Conservation (phyloP, 2,888 invertebrate species). For the Toxonevra muliebris region DNA sequence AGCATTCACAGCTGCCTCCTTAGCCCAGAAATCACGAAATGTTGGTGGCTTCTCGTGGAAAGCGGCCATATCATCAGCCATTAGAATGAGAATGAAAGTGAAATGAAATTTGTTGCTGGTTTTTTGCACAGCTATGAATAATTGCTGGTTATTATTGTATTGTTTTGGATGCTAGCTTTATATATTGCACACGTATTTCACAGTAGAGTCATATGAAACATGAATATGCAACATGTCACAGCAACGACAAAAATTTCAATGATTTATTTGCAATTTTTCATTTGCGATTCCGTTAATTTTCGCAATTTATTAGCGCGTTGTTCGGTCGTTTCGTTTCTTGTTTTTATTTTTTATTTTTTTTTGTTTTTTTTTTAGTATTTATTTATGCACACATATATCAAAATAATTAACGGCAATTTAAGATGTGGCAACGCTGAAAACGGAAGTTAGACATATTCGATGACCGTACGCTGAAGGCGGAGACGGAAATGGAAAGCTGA, state of each 20-base stretch:
- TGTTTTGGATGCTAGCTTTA: background rate
- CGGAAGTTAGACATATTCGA: background rate
- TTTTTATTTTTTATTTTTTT: conserved; percentile 1
- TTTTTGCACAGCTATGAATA: background rate
- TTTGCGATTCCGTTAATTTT: conserved; percentile 6
- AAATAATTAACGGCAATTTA: background rate
- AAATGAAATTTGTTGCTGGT: background rate
- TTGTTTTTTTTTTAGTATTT: conserved; percentile 2
- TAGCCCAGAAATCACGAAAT: conserved; percentile 58
- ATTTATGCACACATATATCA: background rate
- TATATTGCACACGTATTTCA: background rate
- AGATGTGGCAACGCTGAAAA: conserved; percentile 15
- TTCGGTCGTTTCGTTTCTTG: background rate
- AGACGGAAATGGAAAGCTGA: no score
- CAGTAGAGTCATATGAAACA: conserved; percentile 2
- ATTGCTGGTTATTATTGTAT: background rate
- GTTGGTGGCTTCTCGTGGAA: conserved; percentile 47
- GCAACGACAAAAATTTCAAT: no score
- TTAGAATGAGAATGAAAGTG: background rate
- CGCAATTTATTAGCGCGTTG: conserved; percentile 15
- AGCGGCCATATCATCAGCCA: conserved; percentile 45
- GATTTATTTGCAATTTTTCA: background rate
- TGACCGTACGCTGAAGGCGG: no score
- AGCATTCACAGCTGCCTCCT: conserved; percentile 58
- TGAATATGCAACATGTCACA: conserved; percentile 24